Evolutionary conservation across 2,888 invertebrate species (phyloP).

Genomic region (Thymelicus lineola): DNA sequence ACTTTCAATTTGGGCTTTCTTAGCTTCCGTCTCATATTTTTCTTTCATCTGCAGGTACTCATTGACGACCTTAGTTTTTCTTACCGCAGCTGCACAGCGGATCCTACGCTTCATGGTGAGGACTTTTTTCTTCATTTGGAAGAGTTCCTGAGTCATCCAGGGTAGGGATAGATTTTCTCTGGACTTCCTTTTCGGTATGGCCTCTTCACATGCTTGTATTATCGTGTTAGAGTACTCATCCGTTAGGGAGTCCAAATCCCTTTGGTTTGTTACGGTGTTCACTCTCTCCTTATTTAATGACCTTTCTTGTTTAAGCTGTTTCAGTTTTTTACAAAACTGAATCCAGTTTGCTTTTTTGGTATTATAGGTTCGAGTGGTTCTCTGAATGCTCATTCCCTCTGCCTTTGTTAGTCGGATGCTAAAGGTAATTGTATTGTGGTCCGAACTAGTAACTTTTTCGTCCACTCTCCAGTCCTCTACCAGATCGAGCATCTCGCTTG

Average conservation of each 20-base stretch:
- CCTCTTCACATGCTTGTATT: too few species aligned
- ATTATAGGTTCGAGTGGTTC: not conserved
- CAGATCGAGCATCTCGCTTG: too few species aligned
- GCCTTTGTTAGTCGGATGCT: too few species aligned
- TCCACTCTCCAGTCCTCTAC: too few species aligned
- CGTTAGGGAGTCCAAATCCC: not conserved
- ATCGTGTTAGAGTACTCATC: not conserved
- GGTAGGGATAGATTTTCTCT: too few species aligned
- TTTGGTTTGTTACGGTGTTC: not conserved
- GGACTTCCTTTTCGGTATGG: too few species aligned
- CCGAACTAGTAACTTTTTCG: too few species aligned
- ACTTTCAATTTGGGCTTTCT: not conserved
- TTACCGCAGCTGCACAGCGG: not conserved
- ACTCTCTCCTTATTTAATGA: not conserved
- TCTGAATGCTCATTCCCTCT: not conserved
- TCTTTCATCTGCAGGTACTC: not conserved
- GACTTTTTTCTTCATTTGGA: not conserved
- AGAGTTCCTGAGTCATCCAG: too few species aligned
- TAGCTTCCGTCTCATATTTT: not conserved
- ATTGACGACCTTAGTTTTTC: not conserved
- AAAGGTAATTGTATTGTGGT: too few species aligned
- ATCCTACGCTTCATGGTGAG: not conserved
- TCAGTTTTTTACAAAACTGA: not conserved
- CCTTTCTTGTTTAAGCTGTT: not conserved
- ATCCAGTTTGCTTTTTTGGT: not conserved